Percentiles rank a stretch among this genome's conserved stretches.
Evolutionary conservation across 1,140 invertebrate species (phyloP).

Genomic region (Lasioglossum baleicum): DNA sequence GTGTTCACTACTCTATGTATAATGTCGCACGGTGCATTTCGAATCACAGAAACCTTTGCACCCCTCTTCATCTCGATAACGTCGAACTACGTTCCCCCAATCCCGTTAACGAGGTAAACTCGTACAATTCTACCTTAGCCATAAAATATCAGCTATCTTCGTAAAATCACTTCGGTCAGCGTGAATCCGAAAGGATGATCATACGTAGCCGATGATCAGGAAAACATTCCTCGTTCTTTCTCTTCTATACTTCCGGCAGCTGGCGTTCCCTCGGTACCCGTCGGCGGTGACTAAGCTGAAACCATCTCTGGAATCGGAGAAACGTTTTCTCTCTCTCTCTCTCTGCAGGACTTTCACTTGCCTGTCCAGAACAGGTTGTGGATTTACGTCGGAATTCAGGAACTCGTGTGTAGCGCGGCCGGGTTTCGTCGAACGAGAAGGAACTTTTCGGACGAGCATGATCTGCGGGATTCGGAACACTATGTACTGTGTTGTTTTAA

Average conservation of each 20-base stretch:
- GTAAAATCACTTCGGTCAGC: too few relatives aligned
- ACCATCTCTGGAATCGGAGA: constrained; percentile 26
- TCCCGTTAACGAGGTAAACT: too few relatives aligned
- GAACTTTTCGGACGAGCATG: not conserved
- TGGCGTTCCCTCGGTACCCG: not conserved
- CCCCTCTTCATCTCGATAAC: too few relatives aligned
- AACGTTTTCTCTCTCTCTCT: constrained; percentile 42
- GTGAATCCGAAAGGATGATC: too few relatives aligned
- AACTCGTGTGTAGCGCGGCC: not conserved
- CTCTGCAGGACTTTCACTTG: constrained; percentile 44
- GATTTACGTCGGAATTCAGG: constrained; percentile 23
- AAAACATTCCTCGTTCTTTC: not conserved
- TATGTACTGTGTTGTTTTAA: not conserved
- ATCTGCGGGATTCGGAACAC: not conserved
- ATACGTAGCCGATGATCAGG: too few relatives aligned
- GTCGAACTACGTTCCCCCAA: too few relatives aligned
- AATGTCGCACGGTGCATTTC: too few relatives aligned
- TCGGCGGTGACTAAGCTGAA: not conserved
- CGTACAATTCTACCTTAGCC: too few relatives aligned
- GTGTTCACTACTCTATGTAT: too few relatives aligned
- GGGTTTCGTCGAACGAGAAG: not conserved
- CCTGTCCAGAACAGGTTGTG: not conserved
- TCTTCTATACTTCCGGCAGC: not conserved
- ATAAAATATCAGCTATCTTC: too few relatives aligned
- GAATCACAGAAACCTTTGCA: too few relatives aligned